A percentile compares a stretch with the other conserved stretches of the same genome.
These are phyloP conservation scores for Maniola jurtina DNA, from an alignment of 1,140 invertebrate species.

Conservation along the genomic window DNA sequence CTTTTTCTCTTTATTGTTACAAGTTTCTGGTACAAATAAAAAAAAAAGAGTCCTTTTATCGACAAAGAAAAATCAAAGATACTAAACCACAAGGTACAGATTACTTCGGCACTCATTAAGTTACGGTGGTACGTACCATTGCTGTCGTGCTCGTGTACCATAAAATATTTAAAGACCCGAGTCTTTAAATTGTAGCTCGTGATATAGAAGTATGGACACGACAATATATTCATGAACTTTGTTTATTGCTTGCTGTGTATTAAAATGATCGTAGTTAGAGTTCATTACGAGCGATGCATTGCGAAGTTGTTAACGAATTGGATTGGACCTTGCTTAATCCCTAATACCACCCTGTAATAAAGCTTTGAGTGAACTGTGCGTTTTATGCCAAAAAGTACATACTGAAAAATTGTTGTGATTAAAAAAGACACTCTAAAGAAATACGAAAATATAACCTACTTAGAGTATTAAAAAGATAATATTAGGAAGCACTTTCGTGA, in stretches of 20 bases:
- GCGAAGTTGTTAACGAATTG: slow-evolving; percentile 27
- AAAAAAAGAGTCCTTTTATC: no score
- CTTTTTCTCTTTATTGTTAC: no score
- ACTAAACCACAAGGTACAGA: slow-evolving; percentile 31
- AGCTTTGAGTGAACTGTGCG: background rate
- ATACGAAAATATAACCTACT: background rate
- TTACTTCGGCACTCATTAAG: slow-evolving; percentile 52
- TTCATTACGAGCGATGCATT: slow-evolving; percentile 26
- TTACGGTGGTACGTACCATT: slow-evolving; percentile 28
- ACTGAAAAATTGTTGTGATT: background rate
- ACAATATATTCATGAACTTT: slow-evolving; percentile 22
- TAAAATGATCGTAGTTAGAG: slow-evolving; percentile 23
- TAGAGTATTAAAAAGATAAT: no score
- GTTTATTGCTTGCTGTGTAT: slow-evolving; percentile 27
- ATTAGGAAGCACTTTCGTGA: no score
- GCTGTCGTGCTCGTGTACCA: slow-evolving; percentile 28
- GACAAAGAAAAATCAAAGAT: background rate
- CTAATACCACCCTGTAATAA: slow-evolving; percentile 10
- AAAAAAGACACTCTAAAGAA: background rate
- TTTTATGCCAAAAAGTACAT: no score
- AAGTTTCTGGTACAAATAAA: no score
- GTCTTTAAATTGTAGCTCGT: slow-evolving; percentile 26
- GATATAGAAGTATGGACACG: slow-evolving; percentile 17
- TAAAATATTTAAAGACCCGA: slow-evolving; percentile 35
- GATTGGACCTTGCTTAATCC: slow-evolving; percentile 2